Conservation (phyloP, 2,888 invertebrate genomes). For the Syritta pipiens region DNA sequence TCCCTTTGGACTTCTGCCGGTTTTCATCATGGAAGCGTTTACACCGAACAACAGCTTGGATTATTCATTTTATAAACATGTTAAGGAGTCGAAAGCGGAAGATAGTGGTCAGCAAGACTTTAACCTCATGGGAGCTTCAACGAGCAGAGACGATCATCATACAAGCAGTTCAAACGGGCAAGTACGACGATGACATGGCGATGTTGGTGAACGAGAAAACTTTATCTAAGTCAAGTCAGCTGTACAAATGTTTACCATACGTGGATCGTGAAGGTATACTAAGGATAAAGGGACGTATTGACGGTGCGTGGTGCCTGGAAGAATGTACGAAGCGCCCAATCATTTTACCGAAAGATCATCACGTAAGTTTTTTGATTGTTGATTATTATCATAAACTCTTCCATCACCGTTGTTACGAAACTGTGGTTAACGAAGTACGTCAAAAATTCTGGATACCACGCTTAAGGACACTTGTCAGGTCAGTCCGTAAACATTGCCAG, state of each 20-base stretch:
- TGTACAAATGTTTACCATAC: conserved; percentile 1
- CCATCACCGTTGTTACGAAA: not conserved
- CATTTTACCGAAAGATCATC: not conserved
- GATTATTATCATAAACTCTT: not conserved
- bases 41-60: not conserved
- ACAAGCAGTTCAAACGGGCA: not conserved
- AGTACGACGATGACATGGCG: not conserved
- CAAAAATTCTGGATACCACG: conserved; percentile 1
- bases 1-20: not conserved
- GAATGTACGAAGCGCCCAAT: conserved; percentile 1
- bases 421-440: conserved; percentile 5
- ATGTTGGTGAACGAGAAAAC: not conserved
- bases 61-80: not conserved
- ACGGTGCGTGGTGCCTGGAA: not conserved
- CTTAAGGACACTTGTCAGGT: not conserved
- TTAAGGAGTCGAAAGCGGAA: not conserved
- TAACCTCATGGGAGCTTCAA: not conserved
- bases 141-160: not conserved
- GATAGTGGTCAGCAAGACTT: not conserved
- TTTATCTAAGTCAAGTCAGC: not conserved
- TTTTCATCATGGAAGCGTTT: not conserved
- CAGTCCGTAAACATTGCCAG: too few relatives aligned
- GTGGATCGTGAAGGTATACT: not conserved
- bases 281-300: not conserved
- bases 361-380: not conserved